phyloP scores from a whole-genome alignment of 2,797 vertebrate genomes.

The Gymnoscopelus braueri region DNA sequence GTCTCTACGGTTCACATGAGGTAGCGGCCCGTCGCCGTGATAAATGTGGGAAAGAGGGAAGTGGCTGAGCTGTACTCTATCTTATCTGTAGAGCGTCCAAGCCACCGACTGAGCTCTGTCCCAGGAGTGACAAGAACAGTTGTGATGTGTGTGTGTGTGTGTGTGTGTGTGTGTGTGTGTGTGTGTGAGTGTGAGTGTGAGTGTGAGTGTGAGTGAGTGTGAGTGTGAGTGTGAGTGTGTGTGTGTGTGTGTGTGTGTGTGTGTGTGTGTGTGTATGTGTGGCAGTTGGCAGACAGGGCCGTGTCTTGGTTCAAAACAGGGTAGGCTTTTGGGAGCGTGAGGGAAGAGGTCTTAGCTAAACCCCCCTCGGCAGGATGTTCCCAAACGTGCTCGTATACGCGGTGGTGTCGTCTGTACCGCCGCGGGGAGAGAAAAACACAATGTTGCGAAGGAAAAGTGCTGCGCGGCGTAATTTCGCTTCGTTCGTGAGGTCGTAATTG shows the following conservation, averaged over 20 bases:
- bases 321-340: slow-evolving; percentile 33
- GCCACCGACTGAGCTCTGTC: slow-evolving; percentile 55
- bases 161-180: slow-evolving; percentile 11
- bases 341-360: slow-evolving; percentile 39
- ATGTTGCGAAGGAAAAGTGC: slow-evolving; percentile 32
- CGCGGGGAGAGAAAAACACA: slow-evolving; percentile 31
- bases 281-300: slow-evolving; percentile 52
- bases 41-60: slow-evolving; percentile 74
- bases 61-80: slow-evolving; percentile 56
- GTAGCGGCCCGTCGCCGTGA: slow-evolving; percentile 54
- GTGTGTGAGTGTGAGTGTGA: slow-evolving; percentile 3
- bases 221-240: slow-evolving; percentile 17
- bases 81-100: slow-evolving; percentile 72
- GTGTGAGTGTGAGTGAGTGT: slow-evolving; percentile 1
- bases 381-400: slow-evolving; percentile 18
- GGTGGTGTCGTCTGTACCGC: slow-evolving; percentile 49
- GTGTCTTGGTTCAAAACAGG: slow-evolving; percentile 37
- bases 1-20: slow-evolving; percentile 49
- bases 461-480: slow-evolving; percentile 41
- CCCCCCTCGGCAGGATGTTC: slow-evolving; percentile 44
- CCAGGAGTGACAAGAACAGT: slow-evolving; percentile 72
- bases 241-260: slow-evolving; percentile 16
- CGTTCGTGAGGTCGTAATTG: slow-evolving; percentile 44
- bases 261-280: slow-evolving; percentile 20
- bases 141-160: slow-evolving; percentile 37